Percentiles rank a stretch among this genome's conserved stretches.
Evolutionary conservation across 2,113 vertebrate genomes (phyloP).

Genomic region (Uria lomvia): DNA sequence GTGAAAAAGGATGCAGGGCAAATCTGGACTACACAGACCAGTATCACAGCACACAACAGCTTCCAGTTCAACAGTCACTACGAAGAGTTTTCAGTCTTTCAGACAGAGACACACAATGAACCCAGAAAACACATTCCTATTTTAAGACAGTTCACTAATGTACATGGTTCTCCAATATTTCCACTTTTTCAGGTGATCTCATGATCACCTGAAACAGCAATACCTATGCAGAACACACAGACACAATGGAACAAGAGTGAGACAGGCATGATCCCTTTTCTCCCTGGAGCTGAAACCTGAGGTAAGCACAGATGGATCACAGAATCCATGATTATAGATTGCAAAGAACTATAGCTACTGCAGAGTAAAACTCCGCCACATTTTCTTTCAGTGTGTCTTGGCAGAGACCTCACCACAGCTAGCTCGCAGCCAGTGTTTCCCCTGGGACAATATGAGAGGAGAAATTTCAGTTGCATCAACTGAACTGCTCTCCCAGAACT

Average conservation of each 20-base stretch:
- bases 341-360: neutral
- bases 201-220: neutral
- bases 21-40: neutral
- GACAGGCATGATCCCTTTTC: neutral
- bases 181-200: neutral
- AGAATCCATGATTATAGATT: neutral
- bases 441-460: accelerated
- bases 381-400: neutral
- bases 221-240: neutral
- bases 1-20: neutral
- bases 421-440: neutral
- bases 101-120: neutral
- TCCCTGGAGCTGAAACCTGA: neutral
- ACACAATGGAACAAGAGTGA: neutral
- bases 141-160: neutral
- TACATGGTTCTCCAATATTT: neutral
- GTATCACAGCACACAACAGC: neutral
- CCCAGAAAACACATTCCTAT: neutral
- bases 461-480: neutral
- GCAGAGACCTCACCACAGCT: neutral
- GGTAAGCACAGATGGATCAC: neutral
- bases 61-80: neutral
- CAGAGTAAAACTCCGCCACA: neutral
- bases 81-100: neutral
- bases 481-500: neutral